Evolutionary conservation across 1,140 invertebrate species (phyloP).

Genomic region (Cotesia chilonis): DNA sequence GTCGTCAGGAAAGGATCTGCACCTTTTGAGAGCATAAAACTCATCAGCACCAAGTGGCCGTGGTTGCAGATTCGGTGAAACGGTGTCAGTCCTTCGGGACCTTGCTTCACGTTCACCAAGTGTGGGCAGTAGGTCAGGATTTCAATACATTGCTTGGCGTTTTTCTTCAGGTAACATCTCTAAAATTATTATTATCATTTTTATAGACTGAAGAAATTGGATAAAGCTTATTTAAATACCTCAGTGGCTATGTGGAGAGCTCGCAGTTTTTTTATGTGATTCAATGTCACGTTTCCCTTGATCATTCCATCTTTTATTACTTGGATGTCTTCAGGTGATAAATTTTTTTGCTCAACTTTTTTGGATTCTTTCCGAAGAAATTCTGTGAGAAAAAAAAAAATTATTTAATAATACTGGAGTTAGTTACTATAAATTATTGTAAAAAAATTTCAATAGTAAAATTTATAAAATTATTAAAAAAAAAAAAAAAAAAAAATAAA

Average conservation of each 20-base stretch:
- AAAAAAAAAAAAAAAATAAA: no score
- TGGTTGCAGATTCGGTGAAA: slow-evolving; percentile 47
- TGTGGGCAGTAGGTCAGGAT: slow-evolving; percentile 42
- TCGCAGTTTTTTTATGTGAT: slow-evolving; percentile 25
- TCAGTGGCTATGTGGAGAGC: slow-evolving; percentile 31
- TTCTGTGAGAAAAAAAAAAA: no score
- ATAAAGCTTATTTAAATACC: background rate
- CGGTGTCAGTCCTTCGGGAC: slow-evolving; percentile 42
- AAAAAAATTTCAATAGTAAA: no score
- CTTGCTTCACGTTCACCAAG: slow-evolving; percentile 43
- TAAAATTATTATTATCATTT: slow-evolving; percentile 31
- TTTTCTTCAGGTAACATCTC: slow-evolving; percentile 40
- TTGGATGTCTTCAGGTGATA: no score
- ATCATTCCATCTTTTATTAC: background rate
- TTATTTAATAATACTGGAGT: no score
- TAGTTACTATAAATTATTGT: no score
- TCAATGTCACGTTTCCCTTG: background rate
- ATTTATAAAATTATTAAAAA: no score
- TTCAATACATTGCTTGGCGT: slow-evolving; percentile 44
- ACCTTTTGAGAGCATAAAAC: slow-evolving; percentile 48
- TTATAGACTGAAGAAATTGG: no score
- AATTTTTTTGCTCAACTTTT: no score
- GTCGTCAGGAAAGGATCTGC: slow-evolving; percentile 44
- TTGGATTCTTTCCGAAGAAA: no score
- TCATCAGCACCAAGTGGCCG: slow-evolving; percentile 41